A percentile compares a stretch with the other conserved stretches of the same genome.
Conservation (phyloP, 2,888 invertebrate species). For the Troilus luridus region DNA sequence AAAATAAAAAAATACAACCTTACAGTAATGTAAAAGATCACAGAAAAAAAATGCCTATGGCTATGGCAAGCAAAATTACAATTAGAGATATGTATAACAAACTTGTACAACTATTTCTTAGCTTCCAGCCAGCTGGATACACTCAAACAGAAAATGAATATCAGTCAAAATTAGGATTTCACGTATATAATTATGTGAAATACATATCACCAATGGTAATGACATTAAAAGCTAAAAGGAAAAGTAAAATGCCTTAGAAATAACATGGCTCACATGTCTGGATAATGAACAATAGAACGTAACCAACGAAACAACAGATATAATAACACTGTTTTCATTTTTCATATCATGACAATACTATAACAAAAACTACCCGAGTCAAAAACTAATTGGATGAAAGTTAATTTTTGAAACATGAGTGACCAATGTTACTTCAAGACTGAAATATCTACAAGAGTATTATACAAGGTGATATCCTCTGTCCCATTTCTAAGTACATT, state of each 20-base stretch:
- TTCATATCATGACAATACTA: background rate
- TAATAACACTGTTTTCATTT: background rate
- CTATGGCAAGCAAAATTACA: constrained; percentile 59
- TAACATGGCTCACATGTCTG: constrained; percentile 45
- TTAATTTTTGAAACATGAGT: constrained; percentile 49
- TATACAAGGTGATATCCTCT: constrained; percentile 54
- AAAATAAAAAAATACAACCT: constrained; percentile 49
- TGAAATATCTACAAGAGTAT: constrained; percentile 58
- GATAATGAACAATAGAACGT: background rate
- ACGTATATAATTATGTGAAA: background rate
- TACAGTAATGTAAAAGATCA: constrained; percentile 56
- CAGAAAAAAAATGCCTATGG: constrained; percentile 58
- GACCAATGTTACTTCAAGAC: constrained; percentile 58
- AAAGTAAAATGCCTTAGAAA: constrained; percentile 48
- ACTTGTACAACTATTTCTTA: constrained; percentile 35
- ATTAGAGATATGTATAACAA: constrained; percentile 59
- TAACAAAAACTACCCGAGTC: background rate
- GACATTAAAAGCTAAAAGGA: constrained; percentile 55
- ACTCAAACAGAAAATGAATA: background rate
- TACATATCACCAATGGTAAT: constrained; percentile 58
- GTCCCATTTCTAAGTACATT: constrained; percentile 62
- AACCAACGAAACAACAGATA: background rate
- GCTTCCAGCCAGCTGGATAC: constrained; percentile 25
- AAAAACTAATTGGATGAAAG: background rate
- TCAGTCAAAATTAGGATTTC: constrained; percentile 52